Percentiles rank a stretch among this genome's conserved stretches.
Evolutionary conservation across 2,113 vertebrate species (phyloP).

Genomic region (Aptenodytes patagonicus): DNA sequence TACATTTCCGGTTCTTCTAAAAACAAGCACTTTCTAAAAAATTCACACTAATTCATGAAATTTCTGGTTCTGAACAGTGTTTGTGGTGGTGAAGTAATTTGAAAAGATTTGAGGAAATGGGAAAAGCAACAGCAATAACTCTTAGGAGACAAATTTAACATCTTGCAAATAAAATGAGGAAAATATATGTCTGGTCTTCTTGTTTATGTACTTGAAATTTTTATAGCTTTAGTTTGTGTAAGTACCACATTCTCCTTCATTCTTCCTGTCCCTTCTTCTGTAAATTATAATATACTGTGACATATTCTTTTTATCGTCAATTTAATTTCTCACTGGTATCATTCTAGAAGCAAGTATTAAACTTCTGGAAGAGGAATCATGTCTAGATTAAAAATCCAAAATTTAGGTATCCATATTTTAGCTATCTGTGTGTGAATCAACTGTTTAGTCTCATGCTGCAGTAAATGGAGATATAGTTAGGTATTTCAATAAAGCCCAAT

Average conservation of each 20-base stretch:
- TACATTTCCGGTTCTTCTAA: not conserved
- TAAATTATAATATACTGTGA: not conserved
- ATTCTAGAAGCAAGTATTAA: not conserved
- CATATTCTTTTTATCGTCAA: not conserved
- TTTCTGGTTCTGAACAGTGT: not conserved
- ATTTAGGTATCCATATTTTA: not conserved
- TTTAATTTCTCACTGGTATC: not conserved
- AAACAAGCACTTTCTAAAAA: not conserved
- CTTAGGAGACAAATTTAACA: not conserved
- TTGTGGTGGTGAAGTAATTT: not conserved
- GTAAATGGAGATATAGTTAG: not conserved
- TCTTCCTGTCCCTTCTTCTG: not conserved
- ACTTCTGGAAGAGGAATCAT: not conserved
- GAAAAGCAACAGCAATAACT: not conserved
- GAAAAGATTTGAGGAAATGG: not conserved
- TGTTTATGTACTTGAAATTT: not conserved
- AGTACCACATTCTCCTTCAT: not conserved
- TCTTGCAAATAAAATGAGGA: not conserved
- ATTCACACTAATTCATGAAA: not conserved
- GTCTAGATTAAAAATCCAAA: not conserved
- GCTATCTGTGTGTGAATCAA: not conserved
- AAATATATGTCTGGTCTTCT: not conserved
- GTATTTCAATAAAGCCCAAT: not conserved
- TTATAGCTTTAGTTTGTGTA: not conserved
- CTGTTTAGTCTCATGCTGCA: not conserved